Conservation (phyloP, 2,113 vertebrate genomes). For the Apaloderma vittatum region DNA sequence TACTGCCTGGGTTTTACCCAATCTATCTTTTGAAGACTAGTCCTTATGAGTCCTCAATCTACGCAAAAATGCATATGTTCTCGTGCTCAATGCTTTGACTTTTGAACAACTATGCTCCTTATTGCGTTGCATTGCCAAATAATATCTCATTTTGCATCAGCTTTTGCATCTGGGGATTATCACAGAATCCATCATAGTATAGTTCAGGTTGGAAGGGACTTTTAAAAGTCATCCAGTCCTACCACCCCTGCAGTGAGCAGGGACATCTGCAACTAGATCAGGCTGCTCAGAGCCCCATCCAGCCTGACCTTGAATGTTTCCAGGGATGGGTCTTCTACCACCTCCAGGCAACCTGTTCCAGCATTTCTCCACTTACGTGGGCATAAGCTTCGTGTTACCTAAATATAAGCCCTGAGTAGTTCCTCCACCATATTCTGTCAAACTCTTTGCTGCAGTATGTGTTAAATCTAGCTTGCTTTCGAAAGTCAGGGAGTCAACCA, state of each 20-base stretch:
- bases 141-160: neutral
- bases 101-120: neutral
- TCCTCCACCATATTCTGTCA: neutral
- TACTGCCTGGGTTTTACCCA: neutral
- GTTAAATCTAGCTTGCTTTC: neutral
- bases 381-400: neutral
- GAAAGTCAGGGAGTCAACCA: neutral
- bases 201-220: neutral
- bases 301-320: neutral
- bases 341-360: neutral
- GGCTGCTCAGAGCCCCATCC: neutral
- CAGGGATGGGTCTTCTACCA: neutral
- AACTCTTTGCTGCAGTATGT: neutral
- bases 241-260: neutral
- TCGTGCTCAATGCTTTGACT: neutral
- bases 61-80: accelerated
- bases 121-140: neutral
- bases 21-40: neutral
- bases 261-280: too few species aligned
- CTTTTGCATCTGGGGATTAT: neutral
- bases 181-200: neutral
- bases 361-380: neutral
- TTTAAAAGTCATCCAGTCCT: neutral
- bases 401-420: neutral
- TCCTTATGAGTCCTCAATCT: neutral